Percentiles rank a stretch among this genome's conserved stretches.
These are phyloP conservation scores for Lomographa bimaculata DNA, from an alignment of 2,888 invertebrate genomes.

Conservation along the genomic window DNA sequence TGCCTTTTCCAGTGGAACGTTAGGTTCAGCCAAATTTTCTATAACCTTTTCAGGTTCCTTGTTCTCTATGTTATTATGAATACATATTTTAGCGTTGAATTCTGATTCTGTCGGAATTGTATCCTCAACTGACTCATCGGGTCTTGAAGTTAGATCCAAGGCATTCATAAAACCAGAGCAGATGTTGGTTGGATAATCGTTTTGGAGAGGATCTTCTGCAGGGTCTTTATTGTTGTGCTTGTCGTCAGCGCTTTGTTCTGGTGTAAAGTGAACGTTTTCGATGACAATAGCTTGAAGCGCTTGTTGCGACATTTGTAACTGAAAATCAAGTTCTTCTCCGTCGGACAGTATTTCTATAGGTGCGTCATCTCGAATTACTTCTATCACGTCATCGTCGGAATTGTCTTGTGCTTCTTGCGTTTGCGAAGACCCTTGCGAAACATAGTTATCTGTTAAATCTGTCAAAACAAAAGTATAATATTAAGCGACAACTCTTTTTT, in stretches of 20 bases:
- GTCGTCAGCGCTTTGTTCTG: conserved; percentile 33
- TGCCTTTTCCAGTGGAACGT: too few relatives aligned
- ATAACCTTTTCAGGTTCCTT: too few relatives aligned
- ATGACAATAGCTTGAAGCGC: conserved; percentile 12
- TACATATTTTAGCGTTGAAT: conserved; percentile 10
- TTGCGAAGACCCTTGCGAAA: conserved; percentile 42
- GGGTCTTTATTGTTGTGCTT: conserved; percentile 30
- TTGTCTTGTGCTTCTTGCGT: conserved; percentile 36
- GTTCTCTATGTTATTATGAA: too few relatives aligned
- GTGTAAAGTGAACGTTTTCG: conserved; percentile 37
- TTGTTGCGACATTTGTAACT: conserved; percentile 31
- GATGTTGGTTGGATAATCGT: conserved; percentile 26
- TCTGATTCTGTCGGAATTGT: conserved; percentile 8
- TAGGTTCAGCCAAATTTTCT: too few relatives aligned
- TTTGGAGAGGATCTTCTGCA: conserved; percentile 46
- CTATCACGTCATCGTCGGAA: conserved; percentile 76
- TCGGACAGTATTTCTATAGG: conserved; percentile 76
- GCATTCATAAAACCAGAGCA: conserved; percentile 25
- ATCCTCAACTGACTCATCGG: not conserved
- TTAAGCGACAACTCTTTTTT: too few relatives aligned
- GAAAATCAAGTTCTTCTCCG: conserved; percentile 63
- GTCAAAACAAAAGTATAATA: conserved; percentile 6
- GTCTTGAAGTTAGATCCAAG: not conserved
- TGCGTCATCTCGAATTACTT: conserved; percentile 72
- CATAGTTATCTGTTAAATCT: conserved; percentile 15